Evolutionary conservation across 2,797 vertebrate species (phyloP).

Genomic region (Malacoctenus gilli): DNA sequence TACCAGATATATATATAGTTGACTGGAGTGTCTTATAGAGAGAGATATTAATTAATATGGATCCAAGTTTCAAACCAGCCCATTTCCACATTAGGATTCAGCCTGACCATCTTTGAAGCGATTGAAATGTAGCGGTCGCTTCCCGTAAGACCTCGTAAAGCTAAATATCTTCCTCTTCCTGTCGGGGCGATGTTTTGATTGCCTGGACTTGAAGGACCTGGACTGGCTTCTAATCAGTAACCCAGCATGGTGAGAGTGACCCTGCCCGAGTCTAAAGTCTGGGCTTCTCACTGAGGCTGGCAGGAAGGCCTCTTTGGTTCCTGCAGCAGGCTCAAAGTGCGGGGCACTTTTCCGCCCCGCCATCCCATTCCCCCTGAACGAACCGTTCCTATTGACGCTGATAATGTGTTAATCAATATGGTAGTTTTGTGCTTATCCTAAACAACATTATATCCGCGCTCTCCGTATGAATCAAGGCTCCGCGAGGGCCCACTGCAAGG

Average conservation of each 20-base stretch:
- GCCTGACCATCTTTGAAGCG: conserved; percentile 13
- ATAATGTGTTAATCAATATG: conserved; percentile 68
- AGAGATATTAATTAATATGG: not conserved
- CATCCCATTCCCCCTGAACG: conserved; percentile 26
- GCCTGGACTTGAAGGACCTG: conserved; percentile 31
- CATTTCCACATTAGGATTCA: not conserved
- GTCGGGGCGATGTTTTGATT: conserved; percentile 45
- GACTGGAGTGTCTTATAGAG: not conserved
- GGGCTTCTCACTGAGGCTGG: conserved; percentile 21
- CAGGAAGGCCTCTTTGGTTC: conserved; percentile 29
- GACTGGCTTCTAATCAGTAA: conserved; percentile 40
- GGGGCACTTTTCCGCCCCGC: not conserved
- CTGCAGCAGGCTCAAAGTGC: conserved; percentile 19
- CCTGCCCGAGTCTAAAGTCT: conserved; percentile 19
- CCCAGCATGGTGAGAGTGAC: conserved; percentile 30
- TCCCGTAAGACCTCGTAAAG: conserved; percentile 14
- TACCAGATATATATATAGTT: not conserved
- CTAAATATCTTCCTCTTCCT: conserved; percentile 32
- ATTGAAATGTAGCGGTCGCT: conserved; percentile 34
- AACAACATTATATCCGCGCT: conserved; percentile 47
- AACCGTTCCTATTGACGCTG: conserved; percentile 49
- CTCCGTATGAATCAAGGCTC: conserved; percentile 51
- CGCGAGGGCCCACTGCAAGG: conserved; percentile 48
- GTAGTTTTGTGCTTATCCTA: conserved; percentile 60
- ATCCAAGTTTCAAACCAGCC: not conserved